Evolutionary conservation across 2,797 vertebrate genomes (phyloP).

Genomic region (Atherinosoma microstoma): DNA sequence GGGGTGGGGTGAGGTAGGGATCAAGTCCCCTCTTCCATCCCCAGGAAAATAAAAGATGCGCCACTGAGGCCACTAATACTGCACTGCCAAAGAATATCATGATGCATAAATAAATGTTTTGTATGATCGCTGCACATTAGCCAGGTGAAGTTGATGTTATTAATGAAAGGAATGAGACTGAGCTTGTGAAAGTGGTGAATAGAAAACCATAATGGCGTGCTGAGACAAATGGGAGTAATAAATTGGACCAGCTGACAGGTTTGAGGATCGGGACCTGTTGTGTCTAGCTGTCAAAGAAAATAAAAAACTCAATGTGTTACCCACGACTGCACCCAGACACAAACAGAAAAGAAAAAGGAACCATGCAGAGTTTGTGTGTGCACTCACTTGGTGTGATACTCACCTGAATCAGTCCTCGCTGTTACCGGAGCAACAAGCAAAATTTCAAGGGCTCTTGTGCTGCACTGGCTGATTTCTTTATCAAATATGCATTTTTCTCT

Average conservation of each 20-base stretch:
- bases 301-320: not conserved
- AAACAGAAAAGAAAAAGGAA: not conserved
- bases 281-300: not conserved
- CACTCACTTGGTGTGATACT: slow-evolving; percentile 3
- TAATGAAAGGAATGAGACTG: slow-evolving; percentile 29
- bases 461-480: slow-evolving; percentile 55
- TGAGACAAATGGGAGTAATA: slow-evolving; percentile 22
- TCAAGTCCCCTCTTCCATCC: slow-evolving; percentile 26
- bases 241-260: not conserved
- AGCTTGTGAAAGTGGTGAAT: slow-evolving; percentile 20
- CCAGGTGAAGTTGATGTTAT: slow-evolving; percentile 25
- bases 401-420: slow-evolving; percentile 61
- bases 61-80: slow-evolving; percentile 62
- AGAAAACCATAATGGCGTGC: slow-evolving; percentile 9
- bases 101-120: slow-evolving; percentile 45
- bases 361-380: slow-evolving; percentile 15
- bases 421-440: slow-evolving; percentile 81
- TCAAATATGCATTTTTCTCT: slow-evolving; percentile 26
- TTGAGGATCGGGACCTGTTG: slow-evolving; percentile 46
- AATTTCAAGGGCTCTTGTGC: slow-evolving; percentile 71
- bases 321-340: not conserved
- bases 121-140: slow-evolving; percentile 30
- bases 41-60: slow-evolving; percentile 47
- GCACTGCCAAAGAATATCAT: slow-evolving; percentile 18
- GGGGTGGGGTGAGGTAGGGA: not conserved